A percentile compares a stretch with the other conserved stretches of the same genome.
Evolutionary conservation across 2,113 vertebrate species (phyloP).

Genomic region (Haemorhous mexicanus): DNA sequence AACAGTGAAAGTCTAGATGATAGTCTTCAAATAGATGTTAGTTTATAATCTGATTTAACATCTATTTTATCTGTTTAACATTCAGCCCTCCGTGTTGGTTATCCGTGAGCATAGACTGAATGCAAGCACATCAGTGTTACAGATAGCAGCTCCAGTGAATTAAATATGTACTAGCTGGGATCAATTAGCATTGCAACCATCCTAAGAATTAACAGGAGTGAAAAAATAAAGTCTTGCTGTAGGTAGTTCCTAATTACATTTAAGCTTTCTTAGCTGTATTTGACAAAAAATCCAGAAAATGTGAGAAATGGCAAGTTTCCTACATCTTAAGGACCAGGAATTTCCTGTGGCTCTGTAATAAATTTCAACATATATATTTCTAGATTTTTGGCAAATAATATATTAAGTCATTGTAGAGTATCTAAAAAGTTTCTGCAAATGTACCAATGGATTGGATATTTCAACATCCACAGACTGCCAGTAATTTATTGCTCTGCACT

Average conservation of each 20-base stretch:
- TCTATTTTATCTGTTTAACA: not conserved
- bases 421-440: not conserved
- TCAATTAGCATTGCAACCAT: not conserved
- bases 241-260: not conserved
- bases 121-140: not conserved
- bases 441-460: not conserved
- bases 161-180: not conserved
- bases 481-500: not conserved
- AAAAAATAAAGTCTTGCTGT: not conserved
- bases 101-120: not conserved
- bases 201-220: not conserved
- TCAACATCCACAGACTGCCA: not conserved
- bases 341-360: not conserved
- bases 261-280: not conserved
- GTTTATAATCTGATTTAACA: not conserved
- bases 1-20: not conserved
- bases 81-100: not conserved
- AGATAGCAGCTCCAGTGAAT: not conserved
- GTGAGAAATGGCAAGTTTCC: not conserved
- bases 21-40: not conserved
- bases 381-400: not conserved
- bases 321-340: not conserved
- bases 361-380: not conserved
- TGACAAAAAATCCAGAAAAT: not conserved
- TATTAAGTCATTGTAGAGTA: not conserved